Conservation (phyloP, 2,888 invertebrate species). For the Cryptocheilus praepositus region DNA sequence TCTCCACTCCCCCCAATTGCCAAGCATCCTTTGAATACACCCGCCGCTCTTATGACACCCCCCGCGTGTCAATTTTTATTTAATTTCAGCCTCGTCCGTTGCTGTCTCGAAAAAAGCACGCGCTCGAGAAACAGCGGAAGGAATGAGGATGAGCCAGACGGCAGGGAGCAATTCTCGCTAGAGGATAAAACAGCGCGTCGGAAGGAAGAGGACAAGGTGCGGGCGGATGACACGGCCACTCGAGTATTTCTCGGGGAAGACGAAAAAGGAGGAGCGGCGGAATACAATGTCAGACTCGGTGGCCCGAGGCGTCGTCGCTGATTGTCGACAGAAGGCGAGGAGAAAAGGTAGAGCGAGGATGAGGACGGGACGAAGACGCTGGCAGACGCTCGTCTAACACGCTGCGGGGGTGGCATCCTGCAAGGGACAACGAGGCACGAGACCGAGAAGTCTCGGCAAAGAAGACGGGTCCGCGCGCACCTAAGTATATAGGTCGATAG, state of each 20-base stretch:
- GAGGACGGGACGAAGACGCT: constrained; percentile 23
- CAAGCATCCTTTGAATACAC: too few species aligned
- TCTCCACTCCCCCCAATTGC: too few species aligned
- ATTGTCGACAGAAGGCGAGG: constrained; percentile 47
- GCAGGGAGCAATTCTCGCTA: too few species aligned
- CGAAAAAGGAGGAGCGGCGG: constrained; percentile 30
- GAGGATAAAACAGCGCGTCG: too few species aligned
- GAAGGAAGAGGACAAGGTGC: constrained; percentile 9
- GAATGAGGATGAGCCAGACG: too few species aligned
- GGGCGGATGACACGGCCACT: constrained; percentile 6
- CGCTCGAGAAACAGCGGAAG: too few species aligned
- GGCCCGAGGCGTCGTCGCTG: constrained; percentile 53
- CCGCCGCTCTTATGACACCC: too few species aligned
- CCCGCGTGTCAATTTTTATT: too few species aligned
- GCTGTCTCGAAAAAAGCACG: too few species aligned
- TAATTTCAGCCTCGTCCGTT: too few species aligned
- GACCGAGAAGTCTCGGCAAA: constrained; percentile 27
- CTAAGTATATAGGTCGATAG: not conserved
- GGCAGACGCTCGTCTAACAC: constrained; percentile 17
- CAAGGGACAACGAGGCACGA: too few species aligned
- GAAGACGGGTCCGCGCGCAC: constrained; percentile 1
- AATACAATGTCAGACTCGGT: constrained; percentile 41
- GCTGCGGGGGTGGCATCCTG: too few species aligned
- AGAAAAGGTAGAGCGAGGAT: constrained; percentile 31
- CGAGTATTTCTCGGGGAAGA: not conserved